These are phyloP conservation scores for Phoeniculus purpureus DNA, from an alignment of 2,797 vertebrate genomes.

Conservation along the genomic window DNA sequence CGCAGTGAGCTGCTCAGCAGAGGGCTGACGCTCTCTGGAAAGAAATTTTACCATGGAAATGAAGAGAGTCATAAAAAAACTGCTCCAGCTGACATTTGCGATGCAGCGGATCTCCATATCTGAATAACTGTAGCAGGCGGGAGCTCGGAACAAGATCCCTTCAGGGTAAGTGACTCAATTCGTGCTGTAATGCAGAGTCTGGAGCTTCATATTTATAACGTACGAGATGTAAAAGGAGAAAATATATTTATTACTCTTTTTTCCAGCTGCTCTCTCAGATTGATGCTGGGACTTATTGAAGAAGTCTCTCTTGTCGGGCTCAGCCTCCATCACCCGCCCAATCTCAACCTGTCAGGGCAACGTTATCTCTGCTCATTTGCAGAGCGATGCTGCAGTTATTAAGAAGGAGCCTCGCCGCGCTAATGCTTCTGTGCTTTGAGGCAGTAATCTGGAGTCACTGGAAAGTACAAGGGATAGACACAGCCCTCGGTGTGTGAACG, in stretches of 20 bases:
- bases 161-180: neutral
- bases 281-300: neutral
- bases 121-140: neutral
- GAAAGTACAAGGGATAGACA: neutral
- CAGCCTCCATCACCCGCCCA: neutral
- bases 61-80: accelerated
- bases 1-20: accelerated
- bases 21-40: accelerated
- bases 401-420: neutral
- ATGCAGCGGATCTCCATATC: neutral
- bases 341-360: conserved; percentile 4
- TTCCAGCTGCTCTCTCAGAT: conserved; percentile 3
- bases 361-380: conserved; percentile 6
- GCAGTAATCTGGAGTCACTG: conserved; percentile 16
- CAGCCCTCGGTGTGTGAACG: neutral
- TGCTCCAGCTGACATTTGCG: accelerated
- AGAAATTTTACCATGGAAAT: neutral
- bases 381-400: conserved; percentile 19
- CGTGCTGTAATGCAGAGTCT: neutral
- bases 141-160: neutral
- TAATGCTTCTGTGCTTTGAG: conserved; percentile 40
- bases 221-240: neutral
- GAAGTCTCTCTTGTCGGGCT: neutral
- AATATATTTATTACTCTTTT: conserved; percentile 8
- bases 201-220: neutral